Evolutionary conservation across 2,113 vertebrate species (phyloP), one percentile per base, ranked within the genome.

Genomic region (Martes martes): DNA sequence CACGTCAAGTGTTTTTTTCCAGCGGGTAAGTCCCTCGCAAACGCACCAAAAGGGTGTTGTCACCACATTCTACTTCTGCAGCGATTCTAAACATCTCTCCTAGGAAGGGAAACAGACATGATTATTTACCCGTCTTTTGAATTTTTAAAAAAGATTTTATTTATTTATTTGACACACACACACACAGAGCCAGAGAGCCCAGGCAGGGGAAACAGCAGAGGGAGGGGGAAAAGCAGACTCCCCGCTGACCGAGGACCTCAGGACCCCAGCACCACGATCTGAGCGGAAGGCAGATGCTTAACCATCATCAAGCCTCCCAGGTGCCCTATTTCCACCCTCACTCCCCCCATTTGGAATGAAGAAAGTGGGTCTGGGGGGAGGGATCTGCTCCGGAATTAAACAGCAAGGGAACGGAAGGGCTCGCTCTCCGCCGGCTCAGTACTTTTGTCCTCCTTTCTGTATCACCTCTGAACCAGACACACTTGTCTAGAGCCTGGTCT

Each of bases 21-120:
- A 31, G 18, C 19, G 6, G 39, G 0, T 3, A 23, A 39, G 24
- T 39, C 71, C 26, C 18, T 42, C 0, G 3, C 69, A 36, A 47
- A 47, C 6, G 4, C 73, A 9, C 57, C 10, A 45, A 31, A 31
- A 50, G 31, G 21, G 47, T 61, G 33, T 83, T 50, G 23, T 47
- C 39, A 33, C 18, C 47, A 67, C 45, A 11, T 69, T 74, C 47
- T 61, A 26, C 31, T 26, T 81, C 39, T 15, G 79, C 28, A 52
- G 83, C 11, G 24, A 85, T 45, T 96, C 71, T 15, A 36, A 67
- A 39, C 8, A 9, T 73, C 31, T 91, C 69, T 69, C n/a, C 4
- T 6, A 67, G 61, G 45, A 84, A 84, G 28, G 16, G 21, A 83
- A n/a, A 45, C 21, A 9, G 23, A 71, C 74, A 59, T 11, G 61